Percentiles rank a stretch among this genome's conserved stretches.
These are phyloP conservation scores for Catocala nupta DNA, from an alignment of 2,888 invertebrate genomes.

Conservation along the genomic window DNA sequence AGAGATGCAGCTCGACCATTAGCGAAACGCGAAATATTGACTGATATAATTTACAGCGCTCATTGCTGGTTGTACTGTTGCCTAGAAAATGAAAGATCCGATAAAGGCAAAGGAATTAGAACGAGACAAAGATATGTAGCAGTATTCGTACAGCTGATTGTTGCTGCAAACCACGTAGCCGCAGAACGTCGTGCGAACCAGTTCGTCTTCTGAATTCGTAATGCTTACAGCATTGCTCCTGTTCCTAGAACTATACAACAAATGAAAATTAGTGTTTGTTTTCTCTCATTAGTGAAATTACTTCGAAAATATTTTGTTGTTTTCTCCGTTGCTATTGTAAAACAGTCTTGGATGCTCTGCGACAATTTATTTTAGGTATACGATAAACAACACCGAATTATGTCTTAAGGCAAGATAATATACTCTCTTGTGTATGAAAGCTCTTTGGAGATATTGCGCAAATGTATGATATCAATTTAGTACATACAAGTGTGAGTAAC, in stretches of 20 bases:
- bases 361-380: background rate
- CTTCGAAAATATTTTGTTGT: constrained; percentile 14
- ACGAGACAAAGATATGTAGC: background rate
- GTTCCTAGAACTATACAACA: constrained; percentile 28
- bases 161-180: constrained; percentile 22
- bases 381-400: too few relatives aligned
- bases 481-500: too few relatives aligned
- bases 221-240: constrained; percentile 24
- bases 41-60: too few relatives aligned
- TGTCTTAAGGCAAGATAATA: too few relatives aligned
- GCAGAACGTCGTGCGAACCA: constrained; percentile 6
- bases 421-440: too few relatives aligned
- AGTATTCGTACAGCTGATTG: constrained; percentile 24
- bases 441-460: too few relatives aligned
- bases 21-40: background rate
- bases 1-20: constrained; percentile 8
- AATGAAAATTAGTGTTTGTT: constrained; percentile 26
- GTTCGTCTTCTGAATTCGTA: constrained; percentile 38
- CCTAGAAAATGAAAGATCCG: too few relatives aligned
- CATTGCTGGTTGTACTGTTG: too few relatives aligned
- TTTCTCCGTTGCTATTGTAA: background rate
- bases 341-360: background rate
- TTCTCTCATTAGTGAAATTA: constrained; percentile 18
- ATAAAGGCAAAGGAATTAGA: background rate
- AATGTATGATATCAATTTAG: too few relatives aligned